A percentile compares a stretch with the other conserved stretches of the same genome.
phyloP scores from a whole-genome alignment of 1,140 invertebrate genomes.

The Nautilus pompilius region DNA sequence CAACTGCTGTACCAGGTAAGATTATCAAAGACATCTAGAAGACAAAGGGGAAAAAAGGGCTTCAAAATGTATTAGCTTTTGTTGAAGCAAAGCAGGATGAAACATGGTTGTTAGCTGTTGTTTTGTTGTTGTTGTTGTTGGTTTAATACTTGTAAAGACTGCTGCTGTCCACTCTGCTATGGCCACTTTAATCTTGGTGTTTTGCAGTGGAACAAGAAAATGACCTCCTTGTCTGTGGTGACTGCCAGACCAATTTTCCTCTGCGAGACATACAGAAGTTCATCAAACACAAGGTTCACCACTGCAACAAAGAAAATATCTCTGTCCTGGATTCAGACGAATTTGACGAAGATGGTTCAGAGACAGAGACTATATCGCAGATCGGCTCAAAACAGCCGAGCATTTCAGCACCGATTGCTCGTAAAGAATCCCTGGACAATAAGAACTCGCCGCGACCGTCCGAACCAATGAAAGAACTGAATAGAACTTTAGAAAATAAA shows the following conservation, averaged over 20 bases:
- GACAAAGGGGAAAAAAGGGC: too few relatives aligned
- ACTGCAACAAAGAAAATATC: conserved; percentile 46
- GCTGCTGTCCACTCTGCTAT: too few relatives aligned
- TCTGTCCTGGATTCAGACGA: conserved; percentile 17
- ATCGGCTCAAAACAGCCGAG: conserved; percentile 33
- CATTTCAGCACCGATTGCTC: conserved; percentile 36
- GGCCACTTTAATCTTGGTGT: too few relatives aligned
- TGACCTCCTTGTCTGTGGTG: conserved; percentile 50
- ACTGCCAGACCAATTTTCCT: conserved; percentile 46
- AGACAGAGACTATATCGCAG: conserved; percentile 14
- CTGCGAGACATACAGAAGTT: conserved; percentile 47
- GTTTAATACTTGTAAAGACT: too few relatives aligned
- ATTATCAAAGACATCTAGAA: too few relatives aligned
- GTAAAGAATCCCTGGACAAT: conserved; percentile 30
- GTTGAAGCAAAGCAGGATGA: too few relatives aligned
- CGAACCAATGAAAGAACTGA: conserved; percentile 4
- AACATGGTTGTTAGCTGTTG: too few relatives aligned
- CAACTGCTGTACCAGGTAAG: too few relatives aligned
- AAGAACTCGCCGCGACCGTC: conserved; percentile 20
- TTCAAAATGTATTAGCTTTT: too few relatives aligned
- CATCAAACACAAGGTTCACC: conserved; percentile 46
- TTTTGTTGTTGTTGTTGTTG: too few relatives aligned
- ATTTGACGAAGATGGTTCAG: conserved; percentile 27
- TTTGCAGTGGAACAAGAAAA: conserved; percentile 50
- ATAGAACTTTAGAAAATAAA: background rate